Evolutionary conservation across 1,140 invertebrate species (phyloP).

Genomic region (Halesus radiatus): DNA sequence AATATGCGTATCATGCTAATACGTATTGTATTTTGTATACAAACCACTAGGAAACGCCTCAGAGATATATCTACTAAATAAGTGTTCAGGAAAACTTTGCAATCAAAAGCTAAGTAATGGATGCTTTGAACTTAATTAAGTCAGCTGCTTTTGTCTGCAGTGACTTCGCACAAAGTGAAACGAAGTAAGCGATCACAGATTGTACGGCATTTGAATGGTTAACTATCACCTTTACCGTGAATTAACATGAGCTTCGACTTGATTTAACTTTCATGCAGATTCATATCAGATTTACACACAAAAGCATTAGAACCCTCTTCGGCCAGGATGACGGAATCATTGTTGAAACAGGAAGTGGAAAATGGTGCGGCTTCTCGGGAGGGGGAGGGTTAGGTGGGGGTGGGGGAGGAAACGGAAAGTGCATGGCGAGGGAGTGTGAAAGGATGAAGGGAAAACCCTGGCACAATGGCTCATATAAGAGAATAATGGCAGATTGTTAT

Average conservation of each 20-base stretch:
- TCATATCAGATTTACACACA: slow-evolving; percentile 53
- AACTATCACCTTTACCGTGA: slow-evolving; percentile 51
- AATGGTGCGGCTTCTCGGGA: slow-evolving; percentile 1
- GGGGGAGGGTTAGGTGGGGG: background rate
- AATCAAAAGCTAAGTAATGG: slow-evolving; percentile 26
- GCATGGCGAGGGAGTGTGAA: slow-evolving; percentile 22
- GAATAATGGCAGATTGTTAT: slow-evolving; percentile 30
- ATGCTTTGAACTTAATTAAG: slow-evolving; percentile 42
- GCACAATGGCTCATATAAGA: slow-evolving; percentile 34
- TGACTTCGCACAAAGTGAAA: slow-evolving; percentile 24
- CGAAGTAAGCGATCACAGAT: slow-evolving; percentile 45
- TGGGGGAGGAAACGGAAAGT: slow-evolving; percentile 21
- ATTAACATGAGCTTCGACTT: slow-evolving; percentile 48
- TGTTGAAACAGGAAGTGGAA: slow-evolving; percentile 49
- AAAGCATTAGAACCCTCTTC: slow-evolving; percentile 47
- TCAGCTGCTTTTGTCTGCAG: slow-evolving; percentile 21
- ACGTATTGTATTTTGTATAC: background rate
- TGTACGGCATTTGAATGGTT: slow-evolving; percentile 41
- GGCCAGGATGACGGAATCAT: slow-evolving; percentile 43
- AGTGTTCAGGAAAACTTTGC: slow-evolving; percentile 28
- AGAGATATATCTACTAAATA: slow-evolving; percentile 2
- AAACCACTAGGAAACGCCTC: background rate
- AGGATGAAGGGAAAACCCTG: slow-evolving; percentile 23
- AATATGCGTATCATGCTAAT: no score
- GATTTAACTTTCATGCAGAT: slow-evolving; percentile 50